Percentiles rank a stretch among this genome's conserved stretches.
Evolutionary conservation across 2,113 vertebrate species (phyloP).

Genomic region (Epinephelus lanceolatus): DNA sequence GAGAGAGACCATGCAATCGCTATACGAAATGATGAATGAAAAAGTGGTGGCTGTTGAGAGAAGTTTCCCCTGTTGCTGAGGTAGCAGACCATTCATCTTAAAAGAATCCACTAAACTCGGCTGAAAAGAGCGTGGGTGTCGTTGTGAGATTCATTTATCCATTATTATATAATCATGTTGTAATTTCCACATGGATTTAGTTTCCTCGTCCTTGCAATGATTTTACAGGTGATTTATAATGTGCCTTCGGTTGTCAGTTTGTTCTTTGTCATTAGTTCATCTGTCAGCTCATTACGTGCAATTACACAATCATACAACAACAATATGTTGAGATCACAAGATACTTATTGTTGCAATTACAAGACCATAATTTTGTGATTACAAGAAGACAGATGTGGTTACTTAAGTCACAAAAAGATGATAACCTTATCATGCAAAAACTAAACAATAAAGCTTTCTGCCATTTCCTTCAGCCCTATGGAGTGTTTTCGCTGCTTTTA

Average conservation of each 20-base stretch:
- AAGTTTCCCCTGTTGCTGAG: constrained; percentile 7
- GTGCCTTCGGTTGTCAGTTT: not conserved
- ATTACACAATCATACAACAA: not conserved
- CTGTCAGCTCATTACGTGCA: not conserved
- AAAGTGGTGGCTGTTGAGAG: constrained; percentile 11
- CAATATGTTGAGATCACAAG: not conserved
- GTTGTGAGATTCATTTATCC: too few relatives aligned
- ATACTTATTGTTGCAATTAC: too few relatives aligned
- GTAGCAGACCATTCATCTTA: not conserved
- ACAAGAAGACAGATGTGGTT: not conserved
- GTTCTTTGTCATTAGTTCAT: not conserved
- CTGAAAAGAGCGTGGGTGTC: not conserved
- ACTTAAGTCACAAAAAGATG: not conserved
- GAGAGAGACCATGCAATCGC: constrained; percentile 39
- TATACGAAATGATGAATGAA: constrained; percentile 27
- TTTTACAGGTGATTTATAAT: not conserved
- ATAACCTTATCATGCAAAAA: too few relatives aligned
- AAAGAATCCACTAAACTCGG: not conserved
- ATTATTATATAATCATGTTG: not conserved
- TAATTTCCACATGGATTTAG: not conserved
- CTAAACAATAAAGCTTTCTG: too few relatives aligned
- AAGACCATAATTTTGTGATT: not conserved
- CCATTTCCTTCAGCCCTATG: too few relatives aligned
- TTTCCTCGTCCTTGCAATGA: not conserved
- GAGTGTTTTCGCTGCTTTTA: too few relatives aligned